A percentile compares a stretch with the other conserved stretches of the same genome.
phyloP scores from a whole-genome alignment of 2,797 vertebrate genomes.

The Gambusia yucatana region DNA sequence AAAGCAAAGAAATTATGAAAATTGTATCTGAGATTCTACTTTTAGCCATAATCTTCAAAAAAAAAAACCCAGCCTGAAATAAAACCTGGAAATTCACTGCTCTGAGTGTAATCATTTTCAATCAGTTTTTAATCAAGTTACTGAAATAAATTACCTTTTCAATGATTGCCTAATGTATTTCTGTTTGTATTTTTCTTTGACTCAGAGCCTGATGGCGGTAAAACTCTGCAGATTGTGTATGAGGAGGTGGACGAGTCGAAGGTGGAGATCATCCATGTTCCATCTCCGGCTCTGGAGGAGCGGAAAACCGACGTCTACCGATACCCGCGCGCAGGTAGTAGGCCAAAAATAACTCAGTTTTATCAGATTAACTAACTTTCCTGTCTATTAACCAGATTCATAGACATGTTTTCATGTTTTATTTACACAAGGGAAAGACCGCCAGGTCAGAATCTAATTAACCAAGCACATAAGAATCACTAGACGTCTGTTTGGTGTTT shows the following conservation, averaged over 20 bases:
- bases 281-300: constrained; percentile 93
- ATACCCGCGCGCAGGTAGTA: constrained; percentile 91
- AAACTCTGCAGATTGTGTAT: constrained; percentile 88
- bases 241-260: constrained; percentile 96
- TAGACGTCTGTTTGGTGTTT: background rate
- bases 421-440: background rate
- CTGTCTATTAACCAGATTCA: background rate
- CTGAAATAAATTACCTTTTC: background rate
- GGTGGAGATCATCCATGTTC: constrained; percentile 95
- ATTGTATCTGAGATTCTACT: background rate
- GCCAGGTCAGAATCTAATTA: background rate
- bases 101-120: background rate
- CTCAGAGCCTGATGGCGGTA: constrained; percentile 86
- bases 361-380: background rate
- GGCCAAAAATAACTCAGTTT: background rate
- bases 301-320: constrained; percentile 93
- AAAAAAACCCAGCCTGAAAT: too few species aligned
- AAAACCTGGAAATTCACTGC: background rate
- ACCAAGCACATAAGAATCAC: background rate
- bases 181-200: constrained; percentile 1
- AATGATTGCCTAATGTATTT: background rate
- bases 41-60: background rate
- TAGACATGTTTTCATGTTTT: background rate
- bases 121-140: background rate
- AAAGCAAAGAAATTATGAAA: too few species aligned